Evolutionary conservation across 2,888 invertebrate species (phyloP).

Genomic region (Temnothorax ravouxi): DNA sequence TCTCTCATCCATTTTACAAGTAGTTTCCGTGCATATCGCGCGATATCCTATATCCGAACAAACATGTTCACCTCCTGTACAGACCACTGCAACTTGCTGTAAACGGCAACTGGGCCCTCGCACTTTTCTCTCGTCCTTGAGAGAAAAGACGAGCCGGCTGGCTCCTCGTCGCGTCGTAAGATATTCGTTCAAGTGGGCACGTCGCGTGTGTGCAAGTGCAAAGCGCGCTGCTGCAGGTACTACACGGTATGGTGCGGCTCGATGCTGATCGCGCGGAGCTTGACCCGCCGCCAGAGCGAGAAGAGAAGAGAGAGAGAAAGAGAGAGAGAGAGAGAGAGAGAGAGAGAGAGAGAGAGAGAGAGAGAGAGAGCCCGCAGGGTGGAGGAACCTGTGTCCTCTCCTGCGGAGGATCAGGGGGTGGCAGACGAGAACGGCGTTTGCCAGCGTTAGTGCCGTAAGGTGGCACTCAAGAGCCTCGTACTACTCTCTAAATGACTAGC

Average conservation of each 20-base stretch:
- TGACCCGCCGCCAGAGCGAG: conserved; percentile 67
- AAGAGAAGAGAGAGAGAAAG: conserved; percentile 10
- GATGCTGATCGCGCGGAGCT: conserved; percentile 79
- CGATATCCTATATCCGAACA: neutral
- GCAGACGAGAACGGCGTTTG: conserved; percentile 59
- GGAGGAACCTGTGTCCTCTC: conserved; percentile 36
- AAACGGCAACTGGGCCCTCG: conserved; percentile 19
- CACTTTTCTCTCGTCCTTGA: conserved; percentile 38
- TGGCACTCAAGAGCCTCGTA: conserved; percentile 68
- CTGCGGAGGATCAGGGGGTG: conserved; percentile 42
- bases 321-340: conserved; percentile 35
- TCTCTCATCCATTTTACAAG: neutral
- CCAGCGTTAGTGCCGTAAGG: conserved; percentile 74
- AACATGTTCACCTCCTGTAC: conserved; percentile 12
- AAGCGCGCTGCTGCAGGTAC: conserved; percentile 68
- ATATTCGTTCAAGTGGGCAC: conserved; percentile 62
- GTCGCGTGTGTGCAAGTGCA: conserved; percentile 69
- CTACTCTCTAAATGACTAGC: conserved; percentile 59
- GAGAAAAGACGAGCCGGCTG: conserved; percentile 39
- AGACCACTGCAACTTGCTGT: neutral
- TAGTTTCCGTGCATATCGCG: conserved; percentile 14
- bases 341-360: conserved; percentile 48
- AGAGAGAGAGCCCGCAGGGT: neutral
- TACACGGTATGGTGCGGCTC: conserved; percentile 74
- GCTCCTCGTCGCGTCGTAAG: conserved; percentile 40